Evolutionary conservation across 2,113 vertebrate species (phyloP), one percentile per base, ranked within the genome.

Genomic region (Podarcis muralis): DNA sequence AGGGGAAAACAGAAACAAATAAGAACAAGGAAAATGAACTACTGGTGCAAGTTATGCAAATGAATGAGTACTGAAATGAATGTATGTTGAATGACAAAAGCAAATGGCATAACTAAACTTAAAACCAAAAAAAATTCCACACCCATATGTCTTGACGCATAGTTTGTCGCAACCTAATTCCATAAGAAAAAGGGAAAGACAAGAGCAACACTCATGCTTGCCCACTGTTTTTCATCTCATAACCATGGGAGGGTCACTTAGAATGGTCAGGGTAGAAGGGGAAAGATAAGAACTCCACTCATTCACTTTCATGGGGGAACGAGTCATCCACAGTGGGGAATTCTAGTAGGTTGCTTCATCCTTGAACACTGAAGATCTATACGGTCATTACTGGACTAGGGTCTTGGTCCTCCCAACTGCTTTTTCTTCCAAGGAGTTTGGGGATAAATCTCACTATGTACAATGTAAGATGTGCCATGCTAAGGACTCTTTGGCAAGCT

Each of bases 401-500:
- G 27, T 82, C 62, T 40, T 83, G 32, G 35, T 23, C 40, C 3
- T 23, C 62, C 59, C 80, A 65, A 37, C 8, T 65, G 30, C n/a
- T 53, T 27, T 48, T 40, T 48, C 40, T 20, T 53, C 16, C 11
- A 53, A 74, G 32, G 30, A 20, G 27, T 71, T 72, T 13, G 9
- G 35, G 13, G 83, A 5, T 83, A 69, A 15, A 83, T n/a, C 15
- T 48, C 75, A 59, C 22, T 15, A 59, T 35, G 32, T 59, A 16
- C 83, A 85, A 0, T 65, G 1, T 75, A 40, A 8, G 27, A 35
- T 0, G 0, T 72, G 5, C 57, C 87, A 77, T 1, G n/a, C 81
- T 87, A 62, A 93, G 32, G 77, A 32, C 91, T 62, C 16, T 78
- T 74, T 92, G 40, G 16, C 27, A 87, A 76, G 80, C 90, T 93